phyloP scores from a whole-genome alignment of 2,797 vertebrate species.

The Chanos chanos region DNA sequence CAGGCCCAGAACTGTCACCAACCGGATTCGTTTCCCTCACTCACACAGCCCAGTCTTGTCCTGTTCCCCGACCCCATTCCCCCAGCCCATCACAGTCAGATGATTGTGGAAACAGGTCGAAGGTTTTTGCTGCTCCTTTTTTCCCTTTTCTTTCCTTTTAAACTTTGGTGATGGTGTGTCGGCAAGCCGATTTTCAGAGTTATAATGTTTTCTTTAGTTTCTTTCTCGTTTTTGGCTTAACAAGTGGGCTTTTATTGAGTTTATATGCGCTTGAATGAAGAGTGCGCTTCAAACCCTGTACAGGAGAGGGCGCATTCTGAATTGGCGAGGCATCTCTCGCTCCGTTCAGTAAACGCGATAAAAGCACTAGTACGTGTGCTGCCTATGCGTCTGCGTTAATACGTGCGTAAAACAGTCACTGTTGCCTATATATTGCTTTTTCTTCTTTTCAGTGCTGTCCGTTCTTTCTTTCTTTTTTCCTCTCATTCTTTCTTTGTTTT shows the following conservation, averaged over 20 bases:
- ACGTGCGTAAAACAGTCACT: constrained; percentile 35
- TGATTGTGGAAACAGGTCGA: too few species aligned
- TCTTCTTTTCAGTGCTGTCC: background rate
- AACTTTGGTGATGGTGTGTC: constrained; percentile 73
- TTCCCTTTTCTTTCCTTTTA: background rate
- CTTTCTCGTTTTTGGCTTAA: constrained; percentile 26
- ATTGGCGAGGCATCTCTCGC: constrained; percentile 71
- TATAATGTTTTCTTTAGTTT: constrained; percentile 11
- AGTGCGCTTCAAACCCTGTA: constrained; percentile 86
- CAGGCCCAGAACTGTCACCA: too few species aligned
- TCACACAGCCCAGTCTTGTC: too few species aligned
- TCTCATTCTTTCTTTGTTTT: background rate
- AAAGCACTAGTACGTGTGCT: constrained; percentile 40
- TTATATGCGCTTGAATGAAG: constrained; percentile 89
- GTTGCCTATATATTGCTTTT: background rate
- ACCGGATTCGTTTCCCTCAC: too few species aligned
- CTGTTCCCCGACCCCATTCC: too few species aligned
- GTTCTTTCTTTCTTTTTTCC: background rate
- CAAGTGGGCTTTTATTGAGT: constrained; percentile 52
- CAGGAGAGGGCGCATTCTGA: constrained; percentile 90
- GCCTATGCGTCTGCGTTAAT: background rate
- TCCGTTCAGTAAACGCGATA: constrained; percentile 48
- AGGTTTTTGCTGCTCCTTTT: background rate
- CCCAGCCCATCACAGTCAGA: too few species aligned
- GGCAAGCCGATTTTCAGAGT: constrained; percentile 72